Evolutionary conservation across 2,113 vertebrate genomes (phyloP).

Genomic region (Leuciscus idus): DNA sequence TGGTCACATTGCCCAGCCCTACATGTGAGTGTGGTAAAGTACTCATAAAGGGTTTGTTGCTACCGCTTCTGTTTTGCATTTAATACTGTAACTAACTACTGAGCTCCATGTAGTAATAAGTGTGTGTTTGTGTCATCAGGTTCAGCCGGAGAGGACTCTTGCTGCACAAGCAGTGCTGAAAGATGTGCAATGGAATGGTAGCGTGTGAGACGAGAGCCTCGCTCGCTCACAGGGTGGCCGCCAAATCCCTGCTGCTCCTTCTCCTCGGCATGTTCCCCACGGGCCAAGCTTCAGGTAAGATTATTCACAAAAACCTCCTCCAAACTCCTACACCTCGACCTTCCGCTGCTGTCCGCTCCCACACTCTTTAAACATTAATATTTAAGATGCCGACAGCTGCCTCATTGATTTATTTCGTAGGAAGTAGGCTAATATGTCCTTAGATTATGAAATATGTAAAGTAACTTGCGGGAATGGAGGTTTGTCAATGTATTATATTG

Average conservation of each 20-base stretch:
- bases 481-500: not conserved
- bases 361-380: not conserved
- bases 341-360: not conserved
- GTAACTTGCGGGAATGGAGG: not conserved
- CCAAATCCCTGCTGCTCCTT: conserved; percentile 68
- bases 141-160: conserved; percentile 73
- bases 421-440: not conserved
- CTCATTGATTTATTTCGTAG: not conserved
- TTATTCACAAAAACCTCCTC: conserved; percentile 12
- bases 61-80: conserved; percentile 43
- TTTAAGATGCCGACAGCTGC: not conserved
- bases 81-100: not conserved
- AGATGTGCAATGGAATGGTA: conserved; percentile 81
- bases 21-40: not conserved
- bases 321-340: conserved; percentile 3
- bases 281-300: conserved; percentile 77
- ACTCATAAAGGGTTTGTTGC: not conserved
- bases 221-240: conserved; percentile 56
- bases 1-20: too few relatives aligned
- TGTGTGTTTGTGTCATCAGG: conserved; percentile 60
- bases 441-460: not conserved
- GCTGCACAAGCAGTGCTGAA: conserved; percentile 69
- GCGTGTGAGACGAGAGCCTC: conserved; percentile 73
- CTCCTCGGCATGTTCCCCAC: conserved; percentile 72
- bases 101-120: not conserved